Percentiles rank a stretch among this genome's conserved stretches.
Conservation (phyloP, 2,888 invertebrate genomes). For the Himalopsyche tibetana region DNA sequence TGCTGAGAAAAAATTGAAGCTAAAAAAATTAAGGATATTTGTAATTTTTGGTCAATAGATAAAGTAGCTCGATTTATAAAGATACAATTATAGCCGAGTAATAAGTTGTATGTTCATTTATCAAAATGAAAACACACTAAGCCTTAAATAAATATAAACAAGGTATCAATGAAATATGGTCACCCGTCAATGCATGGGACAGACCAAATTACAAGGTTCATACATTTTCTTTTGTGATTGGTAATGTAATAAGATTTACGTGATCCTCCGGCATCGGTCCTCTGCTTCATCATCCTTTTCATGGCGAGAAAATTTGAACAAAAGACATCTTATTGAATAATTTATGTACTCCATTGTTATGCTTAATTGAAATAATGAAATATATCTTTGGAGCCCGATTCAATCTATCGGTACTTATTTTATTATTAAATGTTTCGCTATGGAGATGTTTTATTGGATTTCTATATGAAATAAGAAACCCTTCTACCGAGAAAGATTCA, state of each 20-base stretch:
- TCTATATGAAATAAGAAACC: neutral
- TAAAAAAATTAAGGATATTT: no score
- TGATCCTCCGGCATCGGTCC: slow-evolving; percentile 43
- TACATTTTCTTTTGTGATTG: slow-evolving; percentile 50
- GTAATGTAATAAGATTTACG: slow-evolving; percentile 46
- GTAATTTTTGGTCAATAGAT: no score
- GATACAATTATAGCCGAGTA: no score
- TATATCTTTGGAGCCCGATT: slow-evolving; percentile 1
- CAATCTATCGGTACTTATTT: neutral
- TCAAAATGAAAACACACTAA: no score
- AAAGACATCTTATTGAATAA: slow-evolving; percentile 27
- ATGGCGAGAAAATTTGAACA: slow-evolving; percentile 16
- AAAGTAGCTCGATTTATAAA: no score
- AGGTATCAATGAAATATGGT: neutral
- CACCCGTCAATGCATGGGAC: slow-evolving; percentile 43
- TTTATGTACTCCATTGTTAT: slow-evolving; percentile 23
- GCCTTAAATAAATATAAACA: no score
- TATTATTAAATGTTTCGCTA: neutral
- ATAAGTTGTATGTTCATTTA: no score
- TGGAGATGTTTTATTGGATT: slow-evolving; percentile 23
- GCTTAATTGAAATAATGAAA: slow-evolving; percentile 34
- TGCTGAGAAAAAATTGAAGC: no score
- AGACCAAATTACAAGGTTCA: slow-evolving; percentile 51
- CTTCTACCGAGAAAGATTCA: slow-evolving; percentile 2
- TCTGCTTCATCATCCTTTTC: neutral